These are phyloP conservation scores for Lamprologus ornatipinnis DNA, from an alignment of 2,113 vertebrate genomes.

Conservation along the genomic window DNA sequence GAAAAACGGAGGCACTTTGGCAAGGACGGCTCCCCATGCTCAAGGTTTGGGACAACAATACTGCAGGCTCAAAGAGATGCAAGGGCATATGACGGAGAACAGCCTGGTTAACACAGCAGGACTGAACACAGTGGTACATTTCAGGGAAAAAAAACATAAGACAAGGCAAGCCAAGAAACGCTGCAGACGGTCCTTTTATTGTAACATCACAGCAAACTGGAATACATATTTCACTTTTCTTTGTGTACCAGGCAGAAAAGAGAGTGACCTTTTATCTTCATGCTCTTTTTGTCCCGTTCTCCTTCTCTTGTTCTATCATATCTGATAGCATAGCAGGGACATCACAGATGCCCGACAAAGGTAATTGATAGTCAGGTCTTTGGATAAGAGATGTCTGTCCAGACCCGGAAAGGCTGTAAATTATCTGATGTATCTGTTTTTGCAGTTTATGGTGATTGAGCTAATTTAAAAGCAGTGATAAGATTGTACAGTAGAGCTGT, in stretches of 20 bases:
- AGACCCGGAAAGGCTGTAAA: background rate
- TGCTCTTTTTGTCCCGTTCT: background rate
- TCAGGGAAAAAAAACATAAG: background rate
- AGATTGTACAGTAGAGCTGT: background rate
- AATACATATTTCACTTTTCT: conserved; percentile 3
- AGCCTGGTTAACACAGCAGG: conserved; percentile 1
- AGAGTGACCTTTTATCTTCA: conserved; percentile 28
- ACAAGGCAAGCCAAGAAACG: background rate
- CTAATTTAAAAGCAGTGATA: conserved; percentile 27
- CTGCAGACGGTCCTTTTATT: background rate
- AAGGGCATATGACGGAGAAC: conserved; percentile 19
- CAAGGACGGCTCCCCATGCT: conserved; percentile 1
- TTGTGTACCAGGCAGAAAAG: background rate
- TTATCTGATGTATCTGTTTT: conserved; percentile 9
- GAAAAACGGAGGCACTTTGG: background rate
- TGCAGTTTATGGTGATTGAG: background rate
- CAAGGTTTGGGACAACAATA: background rate
- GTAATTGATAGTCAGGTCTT: conserved; percentile 24
- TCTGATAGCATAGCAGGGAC: conserved; percentile 25
- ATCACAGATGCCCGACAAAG: conserved; percentile 32
- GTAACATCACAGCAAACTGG: background rate
- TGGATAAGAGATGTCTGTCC: background rate
- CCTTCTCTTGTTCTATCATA: background rate
- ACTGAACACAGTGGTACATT: background rate
- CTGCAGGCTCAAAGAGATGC: background rate